Conservation (phyloP, 2,888 invertebrate genomes). For the Trisateles emortualis region DNA sequence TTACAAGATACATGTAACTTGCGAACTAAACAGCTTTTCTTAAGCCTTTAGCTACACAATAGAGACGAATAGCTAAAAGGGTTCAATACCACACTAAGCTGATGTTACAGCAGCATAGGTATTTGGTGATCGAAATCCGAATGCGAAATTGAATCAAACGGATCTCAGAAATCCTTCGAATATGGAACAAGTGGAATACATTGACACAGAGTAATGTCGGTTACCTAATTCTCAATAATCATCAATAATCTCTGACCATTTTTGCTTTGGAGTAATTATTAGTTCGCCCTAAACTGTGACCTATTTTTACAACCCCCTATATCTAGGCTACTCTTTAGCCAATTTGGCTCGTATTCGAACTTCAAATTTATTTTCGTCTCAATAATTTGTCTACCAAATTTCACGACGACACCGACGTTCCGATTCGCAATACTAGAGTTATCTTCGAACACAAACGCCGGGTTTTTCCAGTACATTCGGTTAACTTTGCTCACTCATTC, state of each 20-base stretch:
- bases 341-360: too few relatives aligned
- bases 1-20: constrained; percentile 17
- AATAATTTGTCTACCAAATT: too few relatives aligned
- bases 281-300: too few relatives aligned
- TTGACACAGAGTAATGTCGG: constrained; percentile 27
- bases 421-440: too few relatives aligned
- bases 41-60: constrained; percentile 28
- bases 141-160: constrained; percentile 44
- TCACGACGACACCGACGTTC: too few relatives aligned
- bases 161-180: constrained; percentile 31
- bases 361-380: too few relatives aligned
- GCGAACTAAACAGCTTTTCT: constrained; percentile 23
- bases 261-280: constrained; percentile 13
- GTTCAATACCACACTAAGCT: constrained; percentile 30
- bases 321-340: too few relatives aligned
- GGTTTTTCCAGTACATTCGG: too few relatives aligned
- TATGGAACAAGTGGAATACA: constrained; percentile 22
- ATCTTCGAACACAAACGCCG: too few relatives aligned
- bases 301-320: too few relatives aligned
- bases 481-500: too few relatives aligned
- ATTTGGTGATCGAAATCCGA: constrained; percentile 33
- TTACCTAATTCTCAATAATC: constrained; percentile 18
- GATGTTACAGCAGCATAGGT: constrained; percentile 26
- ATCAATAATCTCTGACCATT: constrained; percentile 8
- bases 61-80: constrained; percentile 36